phyloP scores from a whole-genome alignment of 2,797 vertebrate species.

The Diceros bicornis region DNA sequence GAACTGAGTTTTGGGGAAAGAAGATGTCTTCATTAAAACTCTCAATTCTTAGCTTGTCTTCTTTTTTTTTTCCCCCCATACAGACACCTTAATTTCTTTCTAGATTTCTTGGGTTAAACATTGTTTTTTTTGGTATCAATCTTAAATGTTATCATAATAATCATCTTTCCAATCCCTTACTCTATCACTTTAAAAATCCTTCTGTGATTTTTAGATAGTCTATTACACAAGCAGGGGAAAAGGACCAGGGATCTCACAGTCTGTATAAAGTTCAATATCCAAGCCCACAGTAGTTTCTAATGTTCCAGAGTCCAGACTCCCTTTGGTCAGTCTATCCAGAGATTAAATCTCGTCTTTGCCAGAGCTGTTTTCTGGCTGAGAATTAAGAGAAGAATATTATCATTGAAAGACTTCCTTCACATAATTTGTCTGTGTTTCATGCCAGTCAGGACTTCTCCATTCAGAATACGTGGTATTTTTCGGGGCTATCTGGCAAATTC shows the following conservation, averaged over 20 bases:
- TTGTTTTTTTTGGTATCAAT: background rate
- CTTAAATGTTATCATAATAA: background rate
- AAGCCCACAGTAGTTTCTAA: background rate
- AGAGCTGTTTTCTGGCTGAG: background rate
- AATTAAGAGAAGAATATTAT: background rate
- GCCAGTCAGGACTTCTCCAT: background rate
- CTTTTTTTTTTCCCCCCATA: fast-evolving
- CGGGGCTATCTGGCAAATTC: background rate
- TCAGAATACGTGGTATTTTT: background rate
- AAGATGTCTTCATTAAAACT: background rate
- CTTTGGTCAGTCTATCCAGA: background rate
- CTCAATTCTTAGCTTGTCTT: background rate
- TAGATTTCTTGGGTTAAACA: background rate
- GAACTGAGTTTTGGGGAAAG: background rate
- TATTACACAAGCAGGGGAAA: background rate
- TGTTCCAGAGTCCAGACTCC: background rate
- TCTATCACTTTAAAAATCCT: background rate
- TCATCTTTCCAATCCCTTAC: background rate
- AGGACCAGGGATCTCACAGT: background rate
- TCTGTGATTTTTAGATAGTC: background rate
- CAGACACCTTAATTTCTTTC: background rate
- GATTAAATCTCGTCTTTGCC: background rate
- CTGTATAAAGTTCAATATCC: background rate
- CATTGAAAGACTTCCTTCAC: background rate
- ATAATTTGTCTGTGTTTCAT: background rate